Evolutionary conservation across 2,113 vertebrate species (phyloP), one percentile per base, ranked within the genome.

Genomic region (Mirza zaza): DNA sequence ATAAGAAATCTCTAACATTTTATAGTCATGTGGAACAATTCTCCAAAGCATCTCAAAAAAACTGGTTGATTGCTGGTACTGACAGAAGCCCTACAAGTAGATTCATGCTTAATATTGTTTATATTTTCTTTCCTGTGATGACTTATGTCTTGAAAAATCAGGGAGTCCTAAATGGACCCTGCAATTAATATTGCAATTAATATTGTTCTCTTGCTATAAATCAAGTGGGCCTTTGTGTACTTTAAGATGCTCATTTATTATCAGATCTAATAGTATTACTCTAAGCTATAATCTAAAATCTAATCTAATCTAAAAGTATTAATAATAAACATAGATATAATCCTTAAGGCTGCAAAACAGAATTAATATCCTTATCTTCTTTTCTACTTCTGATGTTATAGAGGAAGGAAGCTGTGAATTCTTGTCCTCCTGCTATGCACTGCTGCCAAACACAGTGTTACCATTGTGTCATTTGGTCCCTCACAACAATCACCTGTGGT

Each of bases 181-280:
- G 45, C 42, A 59, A 84, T 88, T 91, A 76, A 68, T 48, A 48
- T 48, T 45, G 42, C 42, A 45, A 45, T 45, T 45, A 45, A 76
- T 2, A 0, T 48, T 71, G 20, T n/a, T 10, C n/a, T 61, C 71
- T 77, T 67, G 9, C 15, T 90, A 42, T 86, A 68, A 50, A 17
- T 70, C n/a, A 8, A 63, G 27, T 21, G 29, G 12, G 27, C 12
- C 94, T 83, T n/a, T 87, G 2, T 88, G 5, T 13, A 11, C 32
- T 86, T 55, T 17, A 82, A 82, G 42, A 29, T 81, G n/a, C 57
- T 90, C n/a, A 87, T 89, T 87, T 79, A 70, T 36, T 90, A 82
- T 57, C 61, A 83, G 90, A 84, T 77, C 68, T 87, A 50, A 94
- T n/a, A n/a, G n/a, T n/a, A n/a, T n/a, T n/a, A n/a, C n/a, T n/a